Evolutionary conservation across 2,797 vertebrate genomes (phyloP).

Genomic region (Semaprochilodus insignis): DNA sequence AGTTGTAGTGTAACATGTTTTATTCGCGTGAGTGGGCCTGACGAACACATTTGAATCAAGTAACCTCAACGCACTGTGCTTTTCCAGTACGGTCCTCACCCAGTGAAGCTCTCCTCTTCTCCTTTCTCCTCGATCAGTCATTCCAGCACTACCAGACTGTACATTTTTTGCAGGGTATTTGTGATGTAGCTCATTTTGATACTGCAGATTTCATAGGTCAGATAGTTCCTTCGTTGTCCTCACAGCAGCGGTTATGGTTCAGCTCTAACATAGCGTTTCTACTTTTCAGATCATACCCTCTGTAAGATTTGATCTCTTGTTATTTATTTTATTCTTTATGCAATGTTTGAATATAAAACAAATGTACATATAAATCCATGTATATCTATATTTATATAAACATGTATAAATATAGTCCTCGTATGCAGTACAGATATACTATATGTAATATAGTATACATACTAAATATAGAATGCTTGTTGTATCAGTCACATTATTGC

Average conservation of each 20-base stretch:
- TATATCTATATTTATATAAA: conserved; percentile 85
- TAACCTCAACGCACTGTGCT: not conserved
- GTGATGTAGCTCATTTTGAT: conserved; percentile 88
- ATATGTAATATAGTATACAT: conserved; percentile 74
- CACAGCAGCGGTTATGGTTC: conserved; percentile 68
- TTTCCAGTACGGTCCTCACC: conserved; percentile 63
- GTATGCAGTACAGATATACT: conserved; percentile 79
- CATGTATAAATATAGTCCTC: conserved; percentile 83
- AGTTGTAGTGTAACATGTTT: not conserved
- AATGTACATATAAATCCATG: conserved; percentile 83
- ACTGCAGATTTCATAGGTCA: conserved; percentile 77
- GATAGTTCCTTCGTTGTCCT: conserved; percentile 63
- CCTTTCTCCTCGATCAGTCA: conserved; percentile 82
- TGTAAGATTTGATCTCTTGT: conserved; percentile 81
- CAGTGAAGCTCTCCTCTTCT: conserved; percentile 77
- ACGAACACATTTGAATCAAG: not conserved
- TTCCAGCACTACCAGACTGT: conserved; percentile 94
- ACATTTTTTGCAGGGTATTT: conserved; percentile 87
- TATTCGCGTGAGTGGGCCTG: not conserved
- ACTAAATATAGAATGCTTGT: conserved; percentile 68
- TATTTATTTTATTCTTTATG: conserved; percentile 88
- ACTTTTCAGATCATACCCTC: conserved; percentile 78
- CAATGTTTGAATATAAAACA: conserved; percentile 80
- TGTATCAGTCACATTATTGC: conserved; percentile 74
- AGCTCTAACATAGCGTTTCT: conserved; percentile 82